A percentile compares a stretch with the other conserved stretches of the same genome.
Evolutionary conservation across 1,140 invertebrate genomes (phyloP).

Genomic region (Riptortus pedestris): DNA sequence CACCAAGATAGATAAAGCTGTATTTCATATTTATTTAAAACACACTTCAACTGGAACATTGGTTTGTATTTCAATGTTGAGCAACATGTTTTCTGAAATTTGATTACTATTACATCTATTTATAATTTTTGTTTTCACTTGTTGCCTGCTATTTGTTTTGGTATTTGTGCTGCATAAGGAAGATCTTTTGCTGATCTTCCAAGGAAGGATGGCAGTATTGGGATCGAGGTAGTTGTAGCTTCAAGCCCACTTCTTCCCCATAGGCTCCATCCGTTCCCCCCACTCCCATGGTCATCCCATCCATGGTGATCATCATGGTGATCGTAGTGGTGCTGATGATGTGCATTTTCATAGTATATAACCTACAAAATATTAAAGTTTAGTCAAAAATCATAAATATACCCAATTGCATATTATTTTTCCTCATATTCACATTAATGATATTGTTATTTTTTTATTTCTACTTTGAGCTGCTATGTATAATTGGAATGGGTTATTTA

Average conservation of each 20-base stretch:
- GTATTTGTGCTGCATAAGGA: conserved; percentile 12
- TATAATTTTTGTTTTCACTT: too few relatives aligned
- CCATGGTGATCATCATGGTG: conserved; percentile 32
- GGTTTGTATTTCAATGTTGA: too few relatives aligned
- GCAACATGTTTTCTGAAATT: too few relatives aligned
- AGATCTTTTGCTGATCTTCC: neutral
- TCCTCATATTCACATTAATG: too few relatives aligned
- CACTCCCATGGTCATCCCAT: conserved; percentile 30
- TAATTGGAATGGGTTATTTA: too few relatives aligned
- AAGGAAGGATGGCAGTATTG: neutral
- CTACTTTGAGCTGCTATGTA: too few relatives aligned
- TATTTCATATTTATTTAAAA: too few relatives aligned
- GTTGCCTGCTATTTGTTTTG: neutral
- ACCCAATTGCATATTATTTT: neutral
- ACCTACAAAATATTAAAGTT: conserved; percentile 26
- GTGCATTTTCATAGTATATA: conserved; percentile 35
- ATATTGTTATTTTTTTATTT: too few relatives aligned
- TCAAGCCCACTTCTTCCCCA: conserved; percentile 32
- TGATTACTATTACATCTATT: too few relatives aligned
- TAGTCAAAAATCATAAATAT: too few relatives aligned
- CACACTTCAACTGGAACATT: too few relatives aligned
- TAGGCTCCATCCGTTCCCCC: conserved; percentile 29
- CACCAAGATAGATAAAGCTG: too few relatives aligned
- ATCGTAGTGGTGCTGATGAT: conserved; percentile 34
- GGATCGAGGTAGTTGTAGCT: neutral